Percentiles rank a stretch among this genome's conserved stretches.
Conservation (phyloP, 2,797 vertebrate species). For the Scomberomorus guttatus region DNA sequence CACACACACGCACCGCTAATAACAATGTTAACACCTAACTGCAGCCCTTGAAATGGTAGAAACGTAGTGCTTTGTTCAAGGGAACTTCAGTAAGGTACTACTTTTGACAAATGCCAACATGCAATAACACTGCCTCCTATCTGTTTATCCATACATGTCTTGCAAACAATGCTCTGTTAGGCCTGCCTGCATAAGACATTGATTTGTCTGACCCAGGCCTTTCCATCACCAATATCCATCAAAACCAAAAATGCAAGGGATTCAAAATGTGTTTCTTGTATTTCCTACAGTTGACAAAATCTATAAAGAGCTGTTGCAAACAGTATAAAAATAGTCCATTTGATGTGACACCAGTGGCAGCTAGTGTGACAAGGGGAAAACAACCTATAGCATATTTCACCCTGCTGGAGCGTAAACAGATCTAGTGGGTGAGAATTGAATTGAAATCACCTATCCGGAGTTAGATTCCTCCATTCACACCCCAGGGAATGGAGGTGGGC, state of each 20-base stretch:
- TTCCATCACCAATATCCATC: not conserved
- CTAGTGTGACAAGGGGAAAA: slow-evolving; percentile 78
- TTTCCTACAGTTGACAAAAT: slow-evolving; percentile 58
- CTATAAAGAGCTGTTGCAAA: slow-evolving; percentile 54
- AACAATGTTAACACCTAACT: not conserved
- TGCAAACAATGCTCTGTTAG: not conserved
- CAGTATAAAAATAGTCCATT: slow-evolving; percentile 44
- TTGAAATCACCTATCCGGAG: slow-evolving; percentile 95
- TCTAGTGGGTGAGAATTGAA: slow-evolving; percentile 98
- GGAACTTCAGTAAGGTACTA: not conserved
- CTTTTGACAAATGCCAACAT: not conserved
- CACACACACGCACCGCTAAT: not conserved
- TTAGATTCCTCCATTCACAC: slow-evolving; percentile 92
- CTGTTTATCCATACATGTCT: not conserved
- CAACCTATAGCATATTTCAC: slow-evolving; percentile 84
- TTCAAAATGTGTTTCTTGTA: slow-evolving; percentile 61
- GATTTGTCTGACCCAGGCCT: slow-evolving; percentile 2
- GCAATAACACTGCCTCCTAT: not conserved
- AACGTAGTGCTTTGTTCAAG: not conserved
- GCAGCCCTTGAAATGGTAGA: not conserved
- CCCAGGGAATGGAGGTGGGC: slow-evolving; percentile 74
- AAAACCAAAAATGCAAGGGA: slow-evolving; percentile 14
- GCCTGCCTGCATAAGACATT: not conserved
- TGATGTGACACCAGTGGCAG: slow-evolving; percentile 54
- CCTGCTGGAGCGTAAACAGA: slow-evolving; percentile 88